A percentile compares a stretch with the other conserved stretches of the same genome.
These are phyloP conservation scores for Vulpes vulpes DNA, from an alignment of 2,113 vertebrate species.

Conservation along the genomic window DNA sequence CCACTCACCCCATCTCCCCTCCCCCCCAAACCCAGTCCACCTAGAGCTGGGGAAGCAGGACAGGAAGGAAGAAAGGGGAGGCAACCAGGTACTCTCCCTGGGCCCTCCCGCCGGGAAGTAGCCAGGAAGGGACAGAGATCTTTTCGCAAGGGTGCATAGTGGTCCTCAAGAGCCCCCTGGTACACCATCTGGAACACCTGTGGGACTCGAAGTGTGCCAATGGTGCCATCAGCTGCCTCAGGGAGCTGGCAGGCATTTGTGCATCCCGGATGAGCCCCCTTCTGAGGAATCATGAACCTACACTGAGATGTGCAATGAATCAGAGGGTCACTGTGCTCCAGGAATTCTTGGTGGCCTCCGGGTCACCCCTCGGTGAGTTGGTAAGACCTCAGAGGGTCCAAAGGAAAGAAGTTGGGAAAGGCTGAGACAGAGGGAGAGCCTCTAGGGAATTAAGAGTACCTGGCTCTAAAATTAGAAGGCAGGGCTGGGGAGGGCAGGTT, in stretches of 20 bases:
- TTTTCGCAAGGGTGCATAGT: not conserved
- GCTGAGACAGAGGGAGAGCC: not conserved
- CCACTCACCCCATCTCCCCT: not conserved
- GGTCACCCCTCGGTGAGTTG: not conserved
- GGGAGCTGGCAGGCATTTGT: not conserved
- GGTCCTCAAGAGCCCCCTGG: not conserved
- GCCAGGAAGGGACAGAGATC: not conserved
- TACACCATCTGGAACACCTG: not conserved
- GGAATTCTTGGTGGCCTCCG: constrained; percentile 26
- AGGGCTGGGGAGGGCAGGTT: not conserved
- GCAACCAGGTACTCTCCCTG: not conserved
- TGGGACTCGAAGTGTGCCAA: not conserved
- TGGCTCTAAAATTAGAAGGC: not conserved
- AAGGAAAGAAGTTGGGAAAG: not conserved
- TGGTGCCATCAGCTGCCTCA: not conserved
- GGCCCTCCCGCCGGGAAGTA: not conserved
- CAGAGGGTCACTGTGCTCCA: not conserved
- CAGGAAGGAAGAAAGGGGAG: not conserved
- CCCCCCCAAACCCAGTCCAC: not conserved
- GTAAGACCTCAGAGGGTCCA: not conserved
- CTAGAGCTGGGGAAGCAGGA: not conserved
- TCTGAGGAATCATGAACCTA: not conserved
- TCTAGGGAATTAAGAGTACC: not conserved
- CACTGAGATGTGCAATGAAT: not conserved
- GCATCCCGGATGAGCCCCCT: not conserved